Evolutionary conservation across 2,797 vertebrate species (phyloP).

Genomic region (Centropyge bicolor): DNA sequence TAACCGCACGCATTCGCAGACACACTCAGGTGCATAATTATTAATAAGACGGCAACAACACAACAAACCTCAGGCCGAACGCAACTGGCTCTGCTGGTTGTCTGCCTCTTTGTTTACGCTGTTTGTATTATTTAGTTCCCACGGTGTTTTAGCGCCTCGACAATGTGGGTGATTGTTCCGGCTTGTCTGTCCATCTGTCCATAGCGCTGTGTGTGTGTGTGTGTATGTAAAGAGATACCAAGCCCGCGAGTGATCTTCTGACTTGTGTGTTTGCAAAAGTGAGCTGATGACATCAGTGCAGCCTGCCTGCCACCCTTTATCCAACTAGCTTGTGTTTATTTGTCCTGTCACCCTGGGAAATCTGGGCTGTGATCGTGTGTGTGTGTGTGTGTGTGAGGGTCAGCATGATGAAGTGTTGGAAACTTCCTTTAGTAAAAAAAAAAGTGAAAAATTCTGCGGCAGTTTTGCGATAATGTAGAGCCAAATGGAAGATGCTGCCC

Average conservation of each 20-base stretch:
- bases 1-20: conserved; percentile 18
- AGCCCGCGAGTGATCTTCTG: conserved; percentile 49
- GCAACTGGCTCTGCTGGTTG: conserved; percentile 66
- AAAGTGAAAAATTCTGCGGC: not conserved
- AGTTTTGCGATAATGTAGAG: conserved; percentile 16
- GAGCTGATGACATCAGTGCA: conserved; percentile 73
- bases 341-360: conserved; percentile 77
- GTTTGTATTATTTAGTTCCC: conserved; percentile 69
- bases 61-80: conserved; percentile 21
- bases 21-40: conserved; percentile 33
- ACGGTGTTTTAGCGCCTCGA: conserved; percentile 66
- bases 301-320: conserved; percentile 67
- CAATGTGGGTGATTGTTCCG: conserved; percentile 75
- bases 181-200: conserved; percentile 69
- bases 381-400: conserved; percentile 46
- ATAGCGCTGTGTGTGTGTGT: conserved; percentile 23
- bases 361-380: conserved; percentile 59
- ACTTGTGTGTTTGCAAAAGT: conserved; percentile 61
- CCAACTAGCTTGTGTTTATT: conserved; percentile 75
- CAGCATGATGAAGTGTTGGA: conserved; percentile 76
- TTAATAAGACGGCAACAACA: conserved; percentile 47
- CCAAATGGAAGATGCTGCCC: conserved; percentile 25
- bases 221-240: conserved; percentile 40
- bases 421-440: conserved; percentile 41
- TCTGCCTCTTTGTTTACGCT: conserved; percentile 27